Base-by-base conservation (phyloP, 2,888 invertebrate species). In the Stomorhina lunata region DNA sequence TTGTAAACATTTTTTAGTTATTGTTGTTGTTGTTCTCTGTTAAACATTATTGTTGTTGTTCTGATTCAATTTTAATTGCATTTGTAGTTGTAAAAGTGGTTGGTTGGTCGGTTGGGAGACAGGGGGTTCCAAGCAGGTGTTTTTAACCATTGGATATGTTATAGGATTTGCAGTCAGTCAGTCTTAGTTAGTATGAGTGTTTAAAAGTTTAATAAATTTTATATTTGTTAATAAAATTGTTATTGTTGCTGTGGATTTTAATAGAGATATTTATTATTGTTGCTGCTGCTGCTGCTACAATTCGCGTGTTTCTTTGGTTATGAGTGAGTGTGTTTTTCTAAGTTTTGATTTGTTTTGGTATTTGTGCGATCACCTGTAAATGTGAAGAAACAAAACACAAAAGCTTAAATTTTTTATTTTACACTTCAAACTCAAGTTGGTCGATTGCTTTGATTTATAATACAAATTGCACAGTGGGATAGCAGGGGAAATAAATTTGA, bases 301-400 rank as follows among this genome's bases (percentile, higher is more conserved):
- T 34, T 55, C 15, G 53, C 32, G 15, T 55, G 34, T 9, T 45
- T 15, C 12, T 10, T 2, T 29, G 57, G 29, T 6, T 43, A 10
- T 40, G 50, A 40, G 20, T 37, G 17, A 17, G 12, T 50, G 15
- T 40, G 55, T 59, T 1, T 66, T 2, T 63, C 45, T 55, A 20
- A 37, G 12, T 27, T 20, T 61, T 7, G 29, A n/a, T 34, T 27
- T 22, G 32, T 22, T 2, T 53, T 17, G 53, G 27, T 20, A 20
- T 17, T 10, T 65, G 69, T 45, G 59, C 72, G 69, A 75, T 81
- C 81, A 81, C 81, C 73, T 78, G 81, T 78, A 81, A n/a, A 66
- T 43, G 72, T 81, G 59, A 68, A 81, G 81, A 81, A 81, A 81
- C 73, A 68, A 81, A 77, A 77, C 34, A 29, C 55, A 73, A 68